phyloP scores from a whole-genome alignment of 2,888 invertebrate genomes.

The Erebia aethiops region DNA sequence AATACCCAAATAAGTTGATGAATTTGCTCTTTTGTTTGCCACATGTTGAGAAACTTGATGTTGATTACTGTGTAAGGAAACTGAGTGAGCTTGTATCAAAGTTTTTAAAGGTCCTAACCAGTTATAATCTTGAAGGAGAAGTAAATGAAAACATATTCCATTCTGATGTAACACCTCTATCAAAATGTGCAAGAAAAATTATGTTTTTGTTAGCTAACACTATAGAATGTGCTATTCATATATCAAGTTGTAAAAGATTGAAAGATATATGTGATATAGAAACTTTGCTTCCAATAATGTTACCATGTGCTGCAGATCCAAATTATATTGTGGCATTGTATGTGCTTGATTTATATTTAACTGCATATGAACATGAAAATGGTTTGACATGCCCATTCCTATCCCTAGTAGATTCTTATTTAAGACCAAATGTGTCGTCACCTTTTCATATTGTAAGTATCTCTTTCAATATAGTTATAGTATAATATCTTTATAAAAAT shows the following conservation, averaged over 20 bases:
- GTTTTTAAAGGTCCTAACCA: slow-evolving; percentile 55
- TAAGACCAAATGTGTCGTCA: slow-evolving; percentile 86
- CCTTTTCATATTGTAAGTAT: slow-evolving; percentile 86
- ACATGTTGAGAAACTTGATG: slow-evolving; percentile 77
- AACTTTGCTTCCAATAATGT: slow-evolving; percentile 64
- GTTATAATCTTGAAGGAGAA: slow-evolving; percentile 62
- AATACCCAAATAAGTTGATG: slow-evolving; percentile 68
- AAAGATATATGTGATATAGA: slow-evolving; percentile 73
- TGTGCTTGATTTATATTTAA: slow-evolving; percentile 80
- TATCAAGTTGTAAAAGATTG: slow-evolving; percentile 75
- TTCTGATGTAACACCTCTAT: slow-evolving; percentile 58
- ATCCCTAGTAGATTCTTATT: slow-evolving; percentile 72
- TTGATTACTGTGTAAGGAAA: slow-evolving; percentile 55
- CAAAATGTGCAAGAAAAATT: slow-evolving; percentile 66
- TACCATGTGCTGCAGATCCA: slow-evolving; percentile 72
- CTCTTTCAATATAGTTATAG: not conserved
- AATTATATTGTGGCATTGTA: slow-evolving; percentile 77
- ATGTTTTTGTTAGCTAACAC: slow-evolving; percentile 82
- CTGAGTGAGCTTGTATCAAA: slow-evolving; percentile 64
- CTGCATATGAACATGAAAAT: slow-evolving; percentile 75
- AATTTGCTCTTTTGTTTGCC: slow-evolving; percentile 82
- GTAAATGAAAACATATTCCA: slow-evolving; percentile 57
- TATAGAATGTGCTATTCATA: slow-evolving; percentile 84
- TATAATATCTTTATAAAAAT: not conserved
- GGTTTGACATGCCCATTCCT: slow-evolving; percentile 69